Conservation (phyloP, 2,888 invertebrate species). For the Pantelozetes paolii region DNA sequence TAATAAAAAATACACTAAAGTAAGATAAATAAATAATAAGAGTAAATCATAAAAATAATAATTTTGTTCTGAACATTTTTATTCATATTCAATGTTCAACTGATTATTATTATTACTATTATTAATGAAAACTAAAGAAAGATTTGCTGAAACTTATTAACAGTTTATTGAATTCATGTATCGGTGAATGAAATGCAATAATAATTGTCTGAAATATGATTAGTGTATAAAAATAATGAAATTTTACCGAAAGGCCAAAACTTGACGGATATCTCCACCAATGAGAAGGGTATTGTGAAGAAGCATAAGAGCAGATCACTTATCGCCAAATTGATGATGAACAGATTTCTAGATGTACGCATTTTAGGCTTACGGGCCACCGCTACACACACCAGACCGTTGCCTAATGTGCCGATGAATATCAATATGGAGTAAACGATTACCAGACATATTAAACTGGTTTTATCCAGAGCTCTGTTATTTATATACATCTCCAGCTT, state of each 20-base stretch:
- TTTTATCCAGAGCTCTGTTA: constrained; percentile 68
- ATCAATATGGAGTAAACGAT: constrained; percentile 70
- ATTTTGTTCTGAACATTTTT: too few species aligned
- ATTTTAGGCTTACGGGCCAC: constrained; percentile 80
- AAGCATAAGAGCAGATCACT: constrained; percentile 76
- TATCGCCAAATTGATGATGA: constrained; percentile 79
- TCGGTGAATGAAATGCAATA: too few species aligned
- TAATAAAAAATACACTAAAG: too few species aligned
- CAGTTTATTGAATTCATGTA: too few species aligned
- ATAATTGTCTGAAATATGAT: too few species aligned
- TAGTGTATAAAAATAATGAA: too few species aligned
- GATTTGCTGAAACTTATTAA: too few species aligned
- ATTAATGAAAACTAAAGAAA: too few species aligned
- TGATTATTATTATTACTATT: too few species aligned
- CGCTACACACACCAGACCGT: constrained; percentile 71
- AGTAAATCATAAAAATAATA: too few species aligned
- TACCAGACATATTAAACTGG: constrained; percentile 64
- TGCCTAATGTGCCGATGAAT: constrained; percentile 75
- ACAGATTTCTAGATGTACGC: constrained; percentile 87
- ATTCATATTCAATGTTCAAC: too few species aligned
- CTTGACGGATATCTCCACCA: constrained; percentile 76
- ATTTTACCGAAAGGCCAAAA: constrained; percentile 77
- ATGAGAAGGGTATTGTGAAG: constrained; percentile 81
- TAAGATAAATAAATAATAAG: too few species aligned
- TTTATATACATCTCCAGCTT: constrained; percentile 48